Conservation (phyloP, 2,888 invertebrate genomes). For the Harmothoe impar region DNA sequence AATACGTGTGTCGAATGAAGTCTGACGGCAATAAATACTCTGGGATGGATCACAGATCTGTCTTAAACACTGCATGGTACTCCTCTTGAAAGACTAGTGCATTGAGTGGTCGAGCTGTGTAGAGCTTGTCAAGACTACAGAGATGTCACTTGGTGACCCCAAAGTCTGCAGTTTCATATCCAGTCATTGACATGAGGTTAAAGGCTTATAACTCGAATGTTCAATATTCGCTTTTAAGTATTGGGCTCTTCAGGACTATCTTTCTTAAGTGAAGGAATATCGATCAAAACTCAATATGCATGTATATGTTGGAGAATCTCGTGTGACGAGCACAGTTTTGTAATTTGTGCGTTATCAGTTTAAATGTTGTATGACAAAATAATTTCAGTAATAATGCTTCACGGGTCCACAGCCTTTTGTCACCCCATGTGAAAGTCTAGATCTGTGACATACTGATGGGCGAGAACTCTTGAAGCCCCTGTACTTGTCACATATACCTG, state of each 20-base stretch:
- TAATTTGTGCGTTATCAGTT: constrained; percentile 50
- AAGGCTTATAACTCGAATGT: neutral
- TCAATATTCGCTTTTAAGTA: neutral
- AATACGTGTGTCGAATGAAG: constrained; percentile 31
- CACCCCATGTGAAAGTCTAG: constrained; percentile 45
- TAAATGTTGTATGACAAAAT: constrained; percentile 48
- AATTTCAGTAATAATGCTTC: constrained; percentile 52
- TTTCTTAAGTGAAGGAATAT: neutral
- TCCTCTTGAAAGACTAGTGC: constrained; percentile 51
- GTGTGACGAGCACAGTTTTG: constrained; percentile 50
- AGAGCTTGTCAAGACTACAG: constrained; percentile 13
- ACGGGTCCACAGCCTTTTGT: constrained; percentile 30
- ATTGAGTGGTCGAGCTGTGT: constrained; percentile 24
- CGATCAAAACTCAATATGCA: neutral
- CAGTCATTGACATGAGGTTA: constrained; percentile 44
- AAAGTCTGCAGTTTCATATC: constrained; percentile 6
- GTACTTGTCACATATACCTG: neutral
- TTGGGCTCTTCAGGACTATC: neutral
- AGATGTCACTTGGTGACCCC: constrained; percentile 37
- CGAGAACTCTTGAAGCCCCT: neutral
- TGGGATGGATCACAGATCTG: constrained; percentile 58
- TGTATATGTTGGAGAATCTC: constrained; percentile 19
- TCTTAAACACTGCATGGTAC: constrained; percentile 59
- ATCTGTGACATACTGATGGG: neutral
- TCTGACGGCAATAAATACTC: constrained; percentile 50